Percentiles rank a stretch among this genome's conserved stretches.
phyloP scores from a whole-genome alignment of 2,797 vertebrate genomes.

The Phaenicophaeus curvirostris region DNA sequence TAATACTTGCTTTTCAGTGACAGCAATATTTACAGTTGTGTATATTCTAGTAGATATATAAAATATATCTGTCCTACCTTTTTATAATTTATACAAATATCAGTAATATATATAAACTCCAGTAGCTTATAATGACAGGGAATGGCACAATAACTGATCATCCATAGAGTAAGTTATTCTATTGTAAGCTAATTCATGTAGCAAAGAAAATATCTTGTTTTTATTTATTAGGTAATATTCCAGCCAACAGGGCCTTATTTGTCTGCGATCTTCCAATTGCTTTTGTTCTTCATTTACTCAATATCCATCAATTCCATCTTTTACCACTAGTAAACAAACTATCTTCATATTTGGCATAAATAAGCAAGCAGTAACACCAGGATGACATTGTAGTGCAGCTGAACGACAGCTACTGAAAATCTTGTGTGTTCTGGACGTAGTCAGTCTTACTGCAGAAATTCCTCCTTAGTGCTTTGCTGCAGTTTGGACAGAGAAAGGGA shows the following conservation, averaged over 20 bases:
- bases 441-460: background rate
- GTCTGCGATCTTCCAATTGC: background rate
- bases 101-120: background rate
- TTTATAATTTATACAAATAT: background rate
- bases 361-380: background rate
- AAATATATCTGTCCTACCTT: background rate
- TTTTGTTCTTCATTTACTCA: background rate
- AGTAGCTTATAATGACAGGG: background rate
- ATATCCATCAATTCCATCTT: background rate
- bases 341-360: background rate
- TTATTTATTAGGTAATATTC: constrained; percentile 1
- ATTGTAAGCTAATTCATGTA: background rate
- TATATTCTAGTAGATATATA: background rate
- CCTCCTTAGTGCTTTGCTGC: background rate
- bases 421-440: background rate
- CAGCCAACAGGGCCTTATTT: background rate
- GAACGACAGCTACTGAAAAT: background rate
- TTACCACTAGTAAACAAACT: background rate
- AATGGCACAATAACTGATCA: background rate
- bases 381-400: background rate
- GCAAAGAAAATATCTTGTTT: background rate
- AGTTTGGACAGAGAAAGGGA: background rate
- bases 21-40: background rate
- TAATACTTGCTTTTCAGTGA: background rate
- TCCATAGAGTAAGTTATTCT: background rate